Evolutionary conservation across 64 coral and sea anemone species (phyloP), one percentile per base, ranked within the genome.

Genomic region (Acropora tenuis): DNA sequence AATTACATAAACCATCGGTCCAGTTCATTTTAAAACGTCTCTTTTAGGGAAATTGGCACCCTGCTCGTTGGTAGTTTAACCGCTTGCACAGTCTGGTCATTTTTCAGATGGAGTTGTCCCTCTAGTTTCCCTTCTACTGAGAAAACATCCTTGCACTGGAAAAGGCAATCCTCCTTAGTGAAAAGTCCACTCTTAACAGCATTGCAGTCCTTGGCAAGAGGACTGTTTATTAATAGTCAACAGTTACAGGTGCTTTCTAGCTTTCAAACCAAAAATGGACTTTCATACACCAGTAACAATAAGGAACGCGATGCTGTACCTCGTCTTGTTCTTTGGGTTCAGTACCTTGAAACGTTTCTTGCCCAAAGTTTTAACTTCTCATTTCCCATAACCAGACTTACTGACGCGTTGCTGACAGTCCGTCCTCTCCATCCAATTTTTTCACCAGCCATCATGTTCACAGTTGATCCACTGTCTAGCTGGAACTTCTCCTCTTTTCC

Each of bases 401-500:
- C 73, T 75, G 43, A 75, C 59, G 73, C 13, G 6, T 75, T 75
- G 0, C 46, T 8, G 41, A 46, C 9, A 43, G 73, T 44, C 41
- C 73, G 9, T 44, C 6, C 18, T 75, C 73, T 75, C 73, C 73
- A 75, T 45, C 8, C 40, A 75, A 9, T n/a, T n/a, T n/a, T n/a
- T n/a, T n/a, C n/a, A 75, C 46, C 61, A 46, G 88, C 65, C 58
- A 90, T 80, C 1, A 90, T 53, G 76, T 91, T 91, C 3, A 91
- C 79, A 48, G 89, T 91, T 76, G 89, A 79, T 82, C 79, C 89
- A 83, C 89, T 83, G 30, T 91, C 89, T 10, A 91, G 79, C 46
- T 91, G 79, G 6, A 91, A 90, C n/a, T 50, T 49, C 17, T 71
- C 58, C 52, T 80, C 76, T 10, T 41, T 47, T 41, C 42, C 55